phyloP scores from a whole-genome alignment of 2,797 vertebrate genomes.

The Salmo trutta region DNA sequence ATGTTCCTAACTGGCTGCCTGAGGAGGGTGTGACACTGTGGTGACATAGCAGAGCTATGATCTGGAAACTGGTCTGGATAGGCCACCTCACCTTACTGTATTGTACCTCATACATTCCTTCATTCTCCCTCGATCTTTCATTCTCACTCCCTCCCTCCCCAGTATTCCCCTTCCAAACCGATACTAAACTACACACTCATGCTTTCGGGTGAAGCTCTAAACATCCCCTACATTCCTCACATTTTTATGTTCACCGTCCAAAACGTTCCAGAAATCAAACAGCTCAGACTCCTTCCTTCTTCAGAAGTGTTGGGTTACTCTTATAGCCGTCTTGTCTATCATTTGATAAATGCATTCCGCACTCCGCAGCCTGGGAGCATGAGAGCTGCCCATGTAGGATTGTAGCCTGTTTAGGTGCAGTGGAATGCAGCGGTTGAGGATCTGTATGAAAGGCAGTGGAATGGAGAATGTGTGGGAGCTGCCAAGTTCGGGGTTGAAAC shows the following conservation, averaged over 20 bases:
- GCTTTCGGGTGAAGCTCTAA: constrained; percentile 13
- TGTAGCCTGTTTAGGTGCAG: constrained; percentile 24
- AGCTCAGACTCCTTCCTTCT: constrained; percentile 28
- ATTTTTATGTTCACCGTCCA: constrained; percentile 60
- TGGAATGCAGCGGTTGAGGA: constrained; percentile 44
- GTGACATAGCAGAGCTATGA: constrained; percentile 23
- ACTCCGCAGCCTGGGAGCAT: constrained; percentile 52
- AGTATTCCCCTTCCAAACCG: constrained; percentile 36
- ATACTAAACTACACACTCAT: background rate
- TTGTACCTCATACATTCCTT: constrained; percentile 32
- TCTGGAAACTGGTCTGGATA: constrained; percentile 26
- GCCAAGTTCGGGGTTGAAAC: constrained; percentile 33
- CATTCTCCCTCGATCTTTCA: constrained; percentile 13
- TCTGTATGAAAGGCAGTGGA: constrained; percentile 33
- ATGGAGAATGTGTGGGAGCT: background rate
- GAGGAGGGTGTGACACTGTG: constrained; percentile 50
- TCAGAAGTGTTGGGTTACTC: constrained; percentile 51
- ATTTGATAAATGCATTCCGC: constrained; percentile 54
- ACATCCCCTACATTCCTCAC: constrained; percentile 61
- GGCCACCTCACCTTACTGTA: constrained; percentile 33
- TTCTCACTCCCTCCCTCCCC: constrained; percentile 19
- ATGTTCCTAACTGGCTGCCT: constrained; percentile 31
- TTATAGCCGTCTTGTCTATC: constrained; percentile 12
- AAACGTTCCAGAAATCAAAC: constrained; percentile 33
- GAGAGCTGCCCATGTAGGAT: constrained; percentile 30